Conservation (phyloP, 1,140 invertebrate genomes). For the Rhopalosiphum maidis region DNA sequence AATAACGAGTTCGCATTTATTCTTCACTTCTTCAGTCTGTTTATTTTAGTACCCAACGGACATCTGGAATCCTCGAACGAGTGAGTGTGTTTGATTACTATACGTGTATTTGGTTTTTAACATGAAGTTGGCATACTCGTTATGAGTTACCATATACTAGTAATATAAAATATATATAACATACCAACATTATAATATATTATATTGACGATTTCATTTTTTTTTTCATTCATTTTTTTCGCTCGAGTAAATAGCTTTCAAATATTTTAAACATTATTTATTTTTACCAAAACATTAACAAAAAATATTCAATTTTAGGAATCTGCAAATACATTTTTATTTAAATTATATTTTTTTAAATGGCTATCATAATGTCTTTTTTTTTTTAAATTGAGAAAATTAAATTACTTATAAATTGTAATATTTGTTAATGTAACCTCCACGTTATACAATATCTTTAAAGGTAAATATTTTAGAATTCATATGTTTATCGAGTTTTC, state of each 20-base stretch:
- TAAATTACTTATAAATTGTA: not conserved
- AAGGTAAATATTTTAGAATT: not conserved
- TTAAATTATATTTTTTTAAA: not conserved
- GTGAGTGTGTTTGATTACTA: not conserved
- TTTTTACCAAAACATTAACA: constrained; percentile 2
- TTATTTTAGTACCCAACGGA: constrained; percentile 20
- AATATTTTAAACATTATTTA: not conserved
- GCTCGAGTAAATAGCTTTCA: not conserved
- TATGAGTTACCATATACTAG: not conserved
- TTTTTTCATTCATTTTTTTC: not conserved
- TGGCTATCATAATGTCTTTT: not conserved
- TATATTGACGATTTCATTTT: not conserved
- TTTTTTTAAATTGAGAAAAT: not conserved
- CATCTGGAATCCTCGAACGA: not conserved
- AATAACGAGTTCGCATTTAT: constrained; percentile 20
- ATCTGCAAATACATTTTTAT: not conserved
- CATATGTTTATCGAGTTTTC: not conserved
- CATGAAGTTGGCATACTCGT: not conserved
- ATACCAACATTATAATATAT: not conserved
- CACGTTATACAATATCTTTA: not conserved
- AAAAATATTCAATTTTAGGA: not conserved
- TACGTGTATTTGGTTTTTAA: not conserved
- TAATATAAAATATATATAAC: not conserved
- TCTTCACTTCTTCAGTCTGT: not conserved
- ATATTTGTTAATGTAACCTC: not conserved